A percentile compares a stretch with the other conserved stretches of the same genome.
Conservation (phyloP, 2,797 vertebrate species). For the Sebastes alutus region DNA sequence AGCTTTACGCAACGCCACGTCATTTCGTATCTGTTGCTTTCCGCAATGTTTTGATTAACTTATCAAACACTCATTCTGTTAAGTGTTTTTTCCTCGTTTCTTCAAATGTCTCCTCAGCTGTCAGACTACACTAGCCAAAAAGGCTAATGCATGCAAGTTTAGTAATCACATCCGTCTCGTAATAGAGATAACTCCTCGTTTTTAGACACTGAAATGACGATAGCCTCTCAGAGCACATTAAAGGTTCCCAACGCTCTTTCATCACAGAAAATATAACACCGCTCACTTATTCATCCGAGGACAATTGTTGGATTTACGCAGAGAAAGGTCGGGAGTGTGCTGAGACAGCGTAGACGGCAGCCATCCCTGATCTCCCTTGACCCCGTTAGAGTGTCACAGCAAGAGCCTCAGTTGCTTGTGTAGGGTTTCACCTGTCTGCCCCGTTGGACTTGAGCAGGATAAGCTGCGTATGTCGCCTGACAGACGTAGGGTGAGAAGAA, state of each 20-base stretch:
- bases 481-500: slow-evolving; percentile 47
- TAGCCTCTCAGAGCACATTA: not conserved
- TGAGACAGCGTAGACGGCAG: slow-evolving; percentile 32
- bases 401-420: slow-evolving; percentile 41
- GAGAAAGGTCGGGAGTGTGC: slow-evolving; percentile 34
- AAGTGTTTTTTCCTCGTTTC: not conserved
- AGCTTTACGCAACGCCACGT: not conserved
- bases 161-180: not conserved
- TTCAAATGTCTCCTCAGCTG: not conserved
- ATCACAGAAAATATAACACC: slow-evolving; percentile 26
- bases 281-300: slow-evolving; percentile 2
- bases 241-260: not conserved
- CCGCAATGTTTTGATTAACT: slow-evolving; percentile 20
- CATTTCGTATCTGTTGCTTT: slow-evolving; percentile 25
- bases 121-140: not conserved
- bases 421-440: slow-evolving; percentile 70
- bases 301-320: slow-evolving; percentile 36
- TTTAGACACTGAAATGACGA: not conserved
- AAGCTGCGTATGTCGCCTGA: slow-evolving; percentile 26
- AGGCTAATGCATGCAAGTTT: not conserved
- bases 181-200: not conserved
- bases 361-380: slow-evolving; percentile 35
- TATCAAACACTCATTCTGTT: not conserved
- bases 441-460: slow-evolving; percentile 39
- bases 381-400: slow-evolving; percentile 35